These are phyloP conservation scores for Cataglyphis albicans DNA, from an alignment of 2,888 invertebrate species.

Conservation along the genomic window DNA sequence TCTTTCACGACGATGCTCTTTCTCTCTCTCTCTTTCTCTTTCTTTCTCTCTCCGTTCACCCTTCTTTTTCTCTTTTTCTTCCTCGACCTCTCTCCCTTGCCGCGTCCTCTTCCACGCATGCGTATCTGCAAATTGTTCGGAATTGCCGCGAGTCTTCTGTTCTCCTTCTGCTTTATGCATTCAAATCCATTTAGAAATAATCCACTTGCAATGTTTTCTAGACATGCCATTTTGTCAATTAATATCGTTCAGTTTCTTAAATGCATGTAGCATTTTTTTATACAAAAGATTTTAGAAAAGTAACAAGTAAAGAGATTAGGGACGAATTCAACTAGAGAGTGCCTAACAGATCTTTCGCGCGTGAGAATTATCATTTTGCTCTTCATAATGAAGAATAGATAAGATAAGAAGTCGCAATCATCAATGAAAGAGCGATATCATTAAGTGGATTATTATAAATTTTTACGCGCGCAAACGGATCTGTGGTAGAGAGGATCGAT, in stretches of 20 bases:
- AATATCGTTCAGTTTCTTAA: not conserved
- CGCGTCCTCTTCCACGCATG: slow-evolving; percentile 15
- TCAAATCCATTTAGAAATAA: not conserved
- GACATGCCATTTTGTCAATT: not conserved
- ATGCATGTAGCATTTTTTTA: not conserved
- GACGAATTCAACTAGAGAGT: not conserved
- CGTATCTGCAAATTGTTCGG: not conserved
- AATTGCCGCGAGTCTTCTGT: not conserved
- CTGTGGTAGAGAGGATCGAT: not conserved
- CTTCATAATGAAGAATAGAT: not conserved
- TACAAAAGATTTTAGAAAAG: not conserved
- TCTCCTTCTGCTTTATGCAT: too few species aligned
- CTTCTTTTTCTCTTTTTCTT: not conserved
- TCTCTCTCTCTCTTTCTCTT: not conserved
- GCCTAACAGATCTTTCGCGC: not conserved
- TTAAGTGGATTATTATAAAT: not conserved
- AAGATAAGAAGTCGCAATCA: not conserved
- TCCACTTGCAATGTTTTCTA: not conserved
- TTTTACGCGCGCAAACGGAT: not conserved
- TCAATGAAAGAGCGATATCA: not conserved
- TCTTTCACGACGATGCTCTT: slow-evolving; percentile 54
- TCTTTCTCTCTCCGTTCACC: not conserved
- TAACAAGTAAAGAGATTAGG: not conserved
- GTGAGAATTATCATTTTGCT: not conserved
- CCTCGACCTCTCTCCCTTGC: not conserved